Percentiles rank a stretch among this genome's conserved stretches.
Evolutionary conservation across 2,888 invertebrate genomes (phyloP).

Genomic region (Zygogramma bicolorata): DNA sequence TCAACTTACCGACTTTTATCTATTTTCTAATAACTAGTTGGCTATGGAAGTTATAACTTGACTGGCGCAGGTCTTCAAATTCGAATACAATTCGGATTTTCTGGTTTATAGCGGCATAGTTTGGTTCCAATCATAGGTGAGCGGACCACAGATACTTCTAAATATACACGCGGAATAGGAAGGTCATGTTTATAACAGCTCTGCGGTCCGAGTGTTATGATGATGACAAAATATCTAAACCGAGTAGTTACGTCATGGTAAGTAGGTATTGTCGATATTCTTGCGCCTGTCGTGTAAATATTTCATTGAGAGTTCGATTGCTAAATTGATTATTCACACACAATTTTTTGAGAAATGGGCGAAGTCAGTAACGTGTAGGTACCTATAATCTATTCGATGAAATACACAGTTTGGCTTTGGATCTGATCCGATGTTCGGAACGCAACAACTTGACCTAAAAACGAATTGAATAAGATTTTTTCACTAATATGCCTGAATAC

Average conservation of each 20-base stretch:
- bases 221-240: conserved; percentile 56
- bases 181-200: conserved; percentile 40
- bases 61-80: conserved; percentile 30
- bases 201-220: conserved; percentile 34
- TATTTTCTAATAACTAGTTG: background rate
- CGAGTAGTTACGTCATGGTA: conserved; percentile 54
- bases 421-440: no score
- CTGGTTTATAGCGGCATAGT: conserved; percentile 37
- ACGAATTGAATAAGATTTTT: no score
- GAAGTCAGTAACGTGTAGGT: no score
- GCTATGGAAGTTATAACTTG: conserved; percentile 49
- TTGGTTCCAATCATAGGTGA: conserved; percentile 14
- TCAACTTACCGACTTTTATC: background rate
- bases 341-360: background rate
- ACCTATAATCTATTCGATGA: no score
- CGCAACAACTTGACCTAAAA: no score
- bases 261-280: conserved; percentile 30
- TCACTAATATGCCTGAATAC: no score
- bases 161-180: conserved; percentile 31
- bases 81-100: conserved; percentile 44
- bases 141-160: conserved; percentile 45
- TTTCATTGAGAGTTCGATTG: background rate
- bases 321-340: background rate
- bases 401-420: no score
- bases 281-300: conserved; percentile 23